Conservation (phyloP, 2,888 invertebrate genomes). For the Apamea sordens region DNA sequence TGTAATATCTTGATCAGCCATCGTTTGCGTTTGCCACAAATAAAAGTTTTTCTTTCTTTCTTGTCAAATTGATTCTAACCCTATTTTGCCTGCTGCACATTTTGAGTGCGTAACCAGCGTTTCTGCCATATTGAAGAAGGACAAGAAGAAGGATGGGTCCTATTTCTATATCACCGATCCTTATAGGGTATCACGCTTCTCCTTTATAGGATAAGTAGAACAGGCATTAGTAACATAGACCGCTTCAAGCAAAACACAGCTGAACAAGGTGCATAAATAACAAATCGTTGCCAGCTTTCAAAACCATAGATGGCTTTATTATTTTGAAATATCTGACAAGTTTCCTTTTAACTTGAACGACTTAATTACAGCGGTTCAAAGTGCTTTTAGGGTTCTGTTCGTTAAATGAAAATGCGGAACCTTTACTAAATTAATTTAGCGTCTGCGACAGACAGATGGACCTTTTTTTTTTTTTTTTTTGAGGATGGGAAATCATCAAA, state of each 20-base stretch:
- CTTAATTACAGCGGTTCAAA: slow-evolving; percentile 20
- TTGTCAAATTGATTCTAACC: background rate
- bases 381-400: background rate
- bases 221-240: slow-evolving; percentile 29
- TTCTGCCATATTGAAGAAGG: background rate
- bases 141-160: background rate
- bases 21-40: background rate
- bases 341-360: slow-evolving; percentile 35
- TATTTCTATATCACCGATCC: background rate
- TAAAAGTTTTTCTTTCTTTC: background rate
- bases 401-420: slow-evolving; percentile 25
- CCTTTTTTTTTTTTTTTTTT: no score
- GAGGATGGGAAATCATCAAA: no score
- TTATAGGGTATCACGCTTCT: slow-evolving; percentile 14
- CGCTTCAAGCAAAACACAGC: slow-evolving; percentile 30
- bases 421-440: slow-evolving; percentile 15
- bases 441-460: background rate
- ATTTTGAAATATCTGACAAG: slow-evolving; percentile 40
- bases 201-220: slow-evolving; percentile 40
- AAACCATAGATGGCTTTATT: slow-evolving; percentile 25
- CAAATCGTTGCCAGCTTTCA: slow-evolving; percentile 41
- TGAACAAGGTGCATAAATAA: slow-evolving; percentile 38
- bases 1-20: background rate
- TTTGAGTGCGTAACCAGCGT: background rate
- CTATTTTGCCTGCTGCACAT: background rate